phyloP scores from a whole-genome alignment of 2,888 invertebrate genomes.

The Orthosia incerta region DNA sequence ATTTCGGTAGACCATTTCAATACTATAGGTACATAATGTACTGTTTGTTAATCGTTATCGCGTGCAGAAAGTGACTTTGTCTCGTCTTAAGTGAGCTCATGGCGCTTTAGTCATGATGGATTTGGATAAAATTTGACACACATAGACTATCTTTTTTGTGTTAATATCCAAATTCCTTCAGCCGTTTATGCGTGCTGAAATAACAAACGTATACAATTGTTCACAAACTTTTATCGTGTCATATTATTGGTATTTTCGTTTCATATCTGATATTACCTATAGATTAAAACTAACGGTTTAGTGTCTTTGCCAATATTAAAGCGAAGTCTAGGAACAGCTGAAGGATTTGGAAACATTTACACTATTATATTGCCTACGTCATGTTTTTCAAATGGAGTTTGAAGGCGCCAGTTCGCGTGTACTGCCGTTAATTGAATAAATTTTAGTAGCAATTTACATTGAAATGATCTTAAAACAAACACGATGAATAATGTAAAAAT shows the following conservation, averaged over 20 bases:
- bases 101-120: no score
- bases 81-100: no score
- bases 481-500: neutral
- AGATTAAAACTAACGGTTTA: neutral
- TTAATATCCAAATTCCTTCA: no score
- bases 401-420: neutral
- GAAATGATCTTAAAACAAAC: neutral
- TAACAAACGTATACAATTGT: neutral
- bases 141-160: no score
- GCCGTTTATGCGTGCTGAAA: no score
- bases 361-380: neutral
- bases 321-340: neutral
- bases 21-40: no score
- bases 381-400: slow-evolving; percentile 10
- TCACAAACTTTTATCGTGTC: neutral
- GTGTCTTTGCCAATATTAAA: neutral
- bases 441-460: neutral
- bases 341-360: neutral
- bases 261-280: no score
- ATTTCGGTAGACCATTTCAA: no score
- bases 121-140: no score
- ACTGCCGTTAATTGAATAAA: neutral
- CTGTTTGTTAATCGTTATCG: no score
- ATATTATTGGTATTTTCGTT: neutral
- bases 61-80: no score